Evolutionary conservation across 2,888 invertebrate species (phyloP), one percentile per base, ranked within the genome.

Genomic region (Unio delphinus): DNA sequence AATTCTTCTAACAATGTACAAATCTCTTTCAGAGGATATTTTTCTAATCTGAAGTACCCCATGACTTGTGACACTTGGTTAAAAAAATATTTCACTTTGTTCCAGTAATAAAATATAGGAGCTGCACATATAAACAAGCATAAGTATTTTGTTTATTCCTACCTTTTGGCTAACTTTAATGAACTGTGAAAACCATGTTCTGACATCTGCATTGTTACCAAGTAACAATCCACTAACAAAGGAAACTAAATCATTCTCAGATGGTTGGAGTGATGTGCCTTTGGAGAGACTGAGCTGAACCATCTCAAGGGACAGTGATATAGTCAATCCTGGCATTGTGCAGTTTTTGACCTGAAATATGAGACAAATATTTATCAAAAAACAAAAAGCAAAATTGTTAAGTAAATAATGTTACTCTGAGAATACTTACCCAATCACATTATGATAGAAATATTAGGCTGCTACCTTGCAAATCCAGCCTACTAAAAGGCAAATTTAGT

Each of bases 101-200:
- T 26, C 34, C 55, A 30, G 55, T 55, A 26, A 55, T 23, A 56
- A 45, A 55, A 34, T 2, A 68, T 45, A 2, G 30, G 45, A 60
- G 45, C 45, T 45, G 11, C 17, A 61, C 61, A 34, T 7, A 11
- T 17, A 20, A 17, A 2, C 30, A 61, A 28, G 61, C 15, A 30
- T 30, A 28, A 17, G 23, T 30, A 60, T n/a, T 17, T 20, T 17
- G 60, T 15, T 6, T 18, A 6, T 28, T 15, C 64, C 76, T 72
- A 87, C 87, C 81, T 86, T 83, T 72, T 96, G 96, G 0, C 95
- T 94, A 81, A 95, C 95, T 70, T 97, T 93, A 63, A 98, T 93
- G 87, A 96, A 98, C 85, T 95, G 93, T 1, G 96, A 96, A 90
- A 98, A 96, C 98, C 98, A 98, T 68, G 94, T 94, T 84, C 97